Percentiles rank a stretch among this genome's conserved stretches.
Evolutionary conservation across 2,888 invertebrate genomes (phyloP).

Genomic region (Monochamus alternatus): DNA sequence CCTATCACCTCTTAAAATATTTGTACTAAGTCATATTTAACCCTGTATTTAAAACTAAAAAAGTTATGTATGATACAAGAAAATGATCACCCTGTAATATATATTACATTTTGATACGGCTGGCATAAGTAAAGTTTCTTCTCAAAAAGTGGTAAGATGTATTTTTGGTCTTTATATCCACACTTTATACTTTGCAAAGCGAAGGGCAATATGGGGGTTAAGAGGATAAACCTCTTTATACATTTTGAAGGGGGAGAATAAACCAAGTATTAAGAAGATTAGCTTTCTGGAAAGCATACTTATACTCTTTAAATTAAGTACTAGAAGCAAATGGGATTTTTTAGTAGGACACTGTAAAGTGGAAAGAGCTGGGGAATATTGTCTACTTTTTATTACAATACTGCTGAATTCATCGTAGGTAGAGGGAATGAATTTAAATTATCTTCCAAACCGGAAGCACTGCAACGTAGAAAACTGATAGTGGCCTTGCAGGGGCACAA

Average conservation of each 20-base stretch:
- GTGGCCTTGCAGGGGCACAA: slow-evolving; percentile 51
- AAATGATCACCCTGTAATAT: no score
- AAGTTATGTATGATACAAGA: no score
- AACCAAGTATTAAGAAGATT: slow-evolving; percentile 46
- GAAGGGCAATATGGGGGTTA: slow-evolving; percentile 45
- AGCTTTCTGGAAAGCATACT: slow-evolving; percentile 49
- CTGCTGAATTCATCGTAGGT: slow-evolving; percentile 51
- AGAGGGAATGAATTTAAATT: slow-evolving; percentile 58
- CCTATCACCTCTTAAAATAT: no score
- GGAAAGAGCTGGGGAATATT: slow-evolving; percentile 37
- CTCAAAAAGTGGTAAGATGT: no score
- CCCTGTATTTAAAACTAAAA: neutral
- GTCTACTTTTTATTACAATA: slow-evolving; percentile 41
- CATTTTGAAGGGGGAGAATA: slow-evolving; percentile 38
- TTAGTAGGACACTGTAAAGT: slow-evolving; percentile 32
- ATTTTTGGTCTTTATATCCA: neutral
- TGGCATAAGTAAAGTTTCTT: no score
- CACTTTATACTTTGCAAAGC: slow-evolving; percentile 23
- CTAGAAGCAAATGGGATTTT: slow-evolving; percentile 40
- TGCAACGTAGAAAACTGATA: slow-evolving; percentile 61
- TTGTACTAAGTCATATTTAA: no score
- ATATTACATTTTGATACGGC: no score
- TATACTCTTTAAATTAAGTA: slow-evolving; percentile 46
- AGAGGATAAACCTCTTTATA: slow-evolving; percentile 49
- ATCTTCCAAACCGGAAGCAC: slow-evolving; percentile 54